Base-by-base conservation (phyloP, 2,888 invertebrate species). In the Oligia fasciuncula region DNA sequence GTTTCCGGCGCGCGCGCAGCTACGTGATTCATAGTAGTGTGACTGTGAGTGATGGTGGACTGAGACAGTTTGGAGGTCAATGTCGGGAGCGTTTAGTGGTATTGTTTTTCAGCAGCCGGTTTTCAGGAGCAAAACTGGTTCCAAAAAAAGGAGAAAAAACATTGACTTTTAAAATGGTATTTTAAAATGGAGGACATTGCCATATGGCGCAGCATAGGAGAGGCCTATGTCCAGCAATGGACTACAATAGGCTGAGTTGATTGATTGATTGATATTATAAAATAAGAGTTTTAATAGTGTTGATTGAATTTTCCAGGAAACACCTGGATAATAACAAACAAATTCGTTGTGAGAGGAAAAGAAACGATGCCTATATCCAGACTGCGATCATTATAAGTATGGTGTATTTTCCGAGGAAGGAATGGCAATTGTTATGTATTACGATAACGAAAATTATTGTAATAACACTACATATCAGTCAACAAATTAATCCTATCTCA, bases 1-100 rank as follows among this genome's bases (percentile, higher is more conserved):
- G 85, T 85, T 80, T 88, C 86, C 90, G 91, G 88, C 85, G 86
- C 80, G 72, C 79, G 84, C 84, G 89, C 76, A 80, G 73, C 78
- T 60, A 57, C 17, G 73, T 91, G 90, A 89, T 73, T 86, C 86
- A 86, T 85, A 65, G 49, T 60, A 85, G 73, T 13, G 73, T 29
- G 66, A 57, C 73, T 76, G 70, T 66, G 63, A 74, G 67, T 40
- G 60, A 77, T 62, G 73, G 65, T 35, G 17, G 2, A 63, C 8
- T 68, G 67, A 51, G 43, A 76, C 76, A 8, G 51, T 72, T 80
- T 63, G 70, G 70, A 85, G 81, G 85, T 86, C 87, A 85, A 73
- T 86, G 75, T 68, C 54, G n/a, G 54, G 40, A 63, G 40, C 11
- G 40, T 46, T 9, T 68, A 46, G 11, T 46, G 0, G 14, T 62